Evolutionary conservation across 1,140 invertebrate genomes (phyloP).

Genomic region (Augochlora pura): DNA sequence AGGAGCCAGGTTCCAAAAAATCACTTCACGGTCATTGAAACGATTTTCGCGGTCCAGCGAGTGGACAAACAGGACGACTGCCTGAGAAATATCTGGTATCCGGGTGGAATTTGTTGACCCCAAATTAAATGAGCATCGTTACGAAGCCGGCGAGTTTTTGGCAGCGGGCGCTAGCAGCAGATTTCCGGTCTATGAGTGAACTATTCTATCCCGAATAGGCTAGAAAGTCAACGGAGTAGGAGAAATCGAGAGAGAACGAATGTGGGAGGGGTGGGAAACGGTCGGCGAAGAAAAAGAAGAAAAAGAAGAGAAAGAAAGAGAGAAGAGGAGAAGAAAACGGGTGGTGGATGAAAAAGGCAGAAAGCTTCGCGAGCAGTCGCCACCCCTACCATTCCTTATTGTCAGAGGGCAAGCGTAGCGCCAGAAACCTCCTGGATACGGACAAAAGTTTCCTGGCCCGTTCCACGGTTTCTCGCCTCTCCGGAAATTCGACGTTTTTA

Average conservation of each 20-base stretch:
- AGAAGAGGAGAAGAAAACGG: conserved; percentile 11
- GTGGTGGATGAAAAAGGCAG: conserved; percentile 37
- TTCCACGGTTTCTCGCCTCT: conserved; percentile 52
- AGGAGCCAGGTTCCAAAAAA: background rate
- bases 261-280: background rate
- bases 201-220: conserved; percentile 23
- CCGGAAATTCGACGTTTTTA: conserved; percentile 56
- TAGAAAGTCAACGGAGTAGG: conserved; percentile 24
- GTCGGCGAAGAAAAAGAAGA: conserved; percentile 6
- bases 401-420: conserved; percentile 47
- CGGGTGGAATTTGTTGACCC: conserved; percentile 38
- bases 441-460: conserved; percentile 52
- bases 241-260: conserved; percentile 10
- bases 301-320: conserved; percentile 10
- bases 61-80: conserved; percentile 4
- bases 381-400: conserved; percentile 51
- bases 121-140: conserved; percentile 58
- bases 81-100: conserved; percentile 26
- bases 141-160: conserved; percentile 59
- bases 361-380: conserved; percentile 52
- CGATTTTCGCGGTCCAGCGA: too few species aligned
- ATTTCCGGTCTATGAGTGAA: conserved; percentile 45
- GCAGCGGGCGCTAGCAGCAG: conserved; percentile 53
- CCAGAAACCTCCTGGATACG: conserved; percentile 34
- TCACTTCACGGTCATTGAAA: background rate